Percentiles rank a stretch among this genome's conserved stretches.
phyloP scores from a whole-genome alignment of 2,113 vertebrate genomes.

The Tyrannus savana region DNA sequence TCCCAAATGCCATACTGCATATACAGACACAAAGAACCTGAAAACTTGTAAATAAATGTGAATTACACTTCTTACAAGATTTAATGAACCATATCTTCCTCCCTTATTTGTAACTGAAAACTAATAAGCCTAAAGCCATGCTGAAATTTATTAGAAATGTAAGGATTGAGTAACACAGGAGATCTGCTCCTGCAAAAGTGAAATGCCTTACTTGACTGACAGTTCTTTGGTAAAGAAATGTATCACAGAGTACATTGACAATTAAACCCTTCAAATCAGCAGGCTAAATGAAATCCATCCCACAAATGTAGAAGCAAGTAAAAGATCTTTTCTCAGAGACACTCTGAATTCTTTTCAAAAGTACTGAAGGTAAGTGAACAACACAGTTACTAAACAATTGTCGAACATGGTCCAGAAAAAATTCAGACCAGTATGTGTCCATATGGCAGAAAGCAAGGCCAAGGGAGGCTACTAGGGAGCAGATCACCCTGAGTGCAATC shows the following conservation, averaged over 20 bases:
- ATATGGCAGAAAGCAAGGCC: accelerated
- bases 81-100: neutral
- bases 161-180: neutral
- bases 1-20: neutral
- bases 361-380: neutral
- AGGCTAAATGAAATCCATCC: neutral
- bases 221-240: neutral
- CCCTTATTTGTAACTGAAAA: neutral
- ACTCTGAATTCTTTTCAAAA: neutral
- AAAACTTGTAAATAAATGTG: accelerated
- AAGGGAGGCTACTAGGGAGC: neutral
- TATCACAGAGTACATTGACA: accelerated
- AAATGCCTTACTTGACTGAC: neutral
- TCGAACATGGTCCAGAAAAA: neutral
- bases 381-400: neutral
- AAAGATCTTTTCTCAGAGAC: neutral
- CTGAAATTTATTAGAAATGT: neutral
- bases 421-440: neutral
- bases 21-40: neutral
- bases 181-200: neutral
- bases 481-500: too few species aligned
- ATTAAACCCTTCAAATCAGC: neutral
- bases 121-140: neutral
- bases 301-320: accelerated
- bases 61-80: neutral